Conservation (phyloP, 92 coral and sea anemone species). For the Virgularia gustaviana region DNA sequence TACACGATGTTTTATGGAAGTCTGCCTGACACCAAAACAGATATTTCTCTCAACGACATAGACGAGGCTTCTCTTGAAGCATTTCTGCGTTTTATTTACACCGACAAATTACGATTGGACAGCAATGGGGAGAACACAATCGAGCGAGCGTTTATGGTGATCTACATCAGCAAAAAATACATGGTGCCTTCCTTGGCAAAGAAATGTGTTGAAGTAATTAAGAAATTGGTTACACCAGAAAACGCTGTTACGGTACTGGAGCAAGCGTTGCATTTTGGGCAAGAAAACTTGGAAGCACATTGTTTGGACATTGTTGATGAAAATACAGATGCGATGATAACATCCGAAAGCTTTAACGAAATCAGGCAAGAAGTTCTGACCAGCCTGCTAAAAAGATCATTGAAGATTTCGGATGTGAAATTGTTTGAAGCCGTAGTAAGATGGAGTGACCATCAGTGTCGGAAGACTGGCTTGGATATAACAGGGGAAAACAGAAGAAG, state of each 20-base stretch:
- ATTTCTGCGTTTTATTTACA: conserved; percentile 61
- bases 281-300: conserved; percentile 28
- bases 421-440: conserved; percentile 59
- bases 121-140: background rate
- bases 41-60: conserved; percentile 55
- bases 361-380: conserved; percentile 28
- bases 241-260: conserved; percentile 55
- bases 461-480: conserved; percentile 7
- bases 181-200: conserved; percentile 47
- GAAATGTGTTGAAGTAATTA: conserved; percentile 38
- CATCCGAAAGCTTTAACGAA: conserved; percentile 43
- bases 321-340: conserved; percentile 42
- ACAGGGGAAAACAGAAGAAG: conserved; percentile 49
- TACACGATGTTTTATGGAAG: conserved; percentile 68
- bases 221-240: conserved; percentile 25
- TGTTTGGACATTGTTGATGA: conserved; percentile 59
- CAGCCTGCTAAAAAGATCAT: conserved; percentile 33
- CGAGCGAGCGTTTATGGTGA: conserved; percentile 20
- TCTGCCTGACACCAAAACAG: conserved; percentile 50
- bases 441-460: conserved; percentile 50
- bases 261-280: conserved; percentile 32
- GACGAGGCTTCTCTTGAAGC: conserved; percentile 58
- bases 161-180: conserved; percentile 57
- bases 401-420: conserved; percentile 42
- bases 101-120: conserved; percentile 5